Evolutionary conservation across 2,797 vertebrate species (phyloP), one percentile per base, ranked within the genome.

Genomic region (Sebastes matsubarae): DNA sequence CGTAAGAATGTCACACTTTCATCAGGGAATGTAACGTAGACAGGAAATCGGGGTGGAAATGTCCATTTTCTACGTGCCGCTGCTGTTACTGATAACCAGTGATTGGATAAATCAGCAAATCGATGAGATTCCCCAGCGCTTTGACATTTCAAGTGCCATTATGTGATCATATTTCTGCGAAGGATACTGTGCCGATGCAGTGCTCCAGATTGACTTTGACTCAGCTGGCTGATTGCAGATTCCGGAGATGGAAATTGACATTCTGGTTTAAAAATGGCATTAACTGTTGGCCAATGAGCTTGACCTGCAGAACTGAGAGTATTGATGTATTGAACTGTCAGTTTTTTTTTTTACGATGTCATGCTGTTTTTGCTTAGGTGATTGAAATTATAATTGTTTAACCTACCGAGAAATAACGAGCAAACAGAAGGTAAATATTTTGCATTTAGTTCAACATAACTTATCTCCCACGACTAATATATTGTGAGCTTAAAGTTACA

Each of bases 131-230:
- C 80, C 73, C 83, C n/a, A 1, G 22, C 24, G 69, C 36, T 88
- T 87, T 88, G 86, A 92, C 87, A 90, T 92, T 92, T 92, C 77
- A 85, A 83, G 73, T 65, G 64, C 9, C 80, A 79, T 83, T 77
- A 81, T 87, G 84, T 79, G 79, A 90, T 90, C 83, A 86, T 11
- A 79, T 85, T 72, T 82, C 70, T 68, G 77, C 80, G 72, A 76
- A 65, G 11, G 75, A 59, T 27, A 60, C 78, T 5, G 60, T n/a
- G 7, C 72, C 68, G 73, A 75, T 54, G 61, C 81, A 70, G 59
- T n/a, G 77, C 85, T 78, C 25, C 66, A 88, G 84, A 91, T 70
- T 79, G 85, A 92, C 83, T 89, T 83, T 74, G 82, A 81, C 83
- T 84, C 42, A 20, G 80, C 42, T 74, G 46, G 57, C 70, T 82